Base-by-base conservation (phyloP, 2,113 vertebrate species). In the Salvelinus namaycush region DNA sequence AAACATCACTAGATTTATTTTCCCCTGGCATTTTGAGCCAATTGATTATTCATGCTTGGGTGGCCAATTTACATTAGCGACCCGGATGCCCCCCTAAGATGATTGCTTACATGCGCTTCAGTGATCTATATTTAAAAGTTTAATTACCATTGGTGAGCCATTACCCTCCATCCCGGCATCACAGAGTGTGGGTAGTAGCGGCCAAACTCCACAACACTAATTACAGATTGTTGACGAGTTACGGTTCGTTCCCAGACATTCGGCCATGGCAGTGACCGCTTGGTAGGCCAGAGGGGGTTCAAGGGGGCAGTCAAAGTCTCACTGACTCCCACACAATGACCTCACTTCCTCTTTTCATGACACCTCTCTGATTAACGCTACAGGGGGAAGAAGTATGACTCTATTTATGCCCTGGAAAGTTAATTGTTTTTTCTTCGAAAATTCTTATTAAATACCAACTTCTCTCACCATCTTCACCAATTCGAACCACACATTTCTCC, bases 91-190 rank as follows among this genome's bases (percentile, higher is more conserved):
- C 9, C 83, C 70, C 75, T 49, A 73, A 80, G 78, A 84, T 77
- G 80, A 84, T 85, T 87, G 70, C 84, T 76, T 80, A 85, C 84
- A 84, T 78, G 86, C 74, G 71, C 79, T 72, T 71, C 78, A 76
- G 72, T 77, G 82, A 81, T 44, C 83, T 81, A 79, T 79, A 88
- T 84, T 87, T 82, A 67, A 44, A 81, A 81, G 85, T 80, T 83
- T 84, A 90, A 89, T 89, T 80, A 80, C 76, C 76, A 81, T 83
- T 84, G 51, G 70, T 74, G 68, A 76, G 76, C 76, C 78, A 80
- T 88, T 87, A 83, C 39, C 39, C 70, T 82, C 76, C 74, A 76
- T 73, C 76, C 77, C 78, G 78, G 79, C 72, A 44, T 59, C 59
- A 69, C 79, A 54, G 69, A 77, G 70, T 49, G 31, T 34, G 51